These are phyloP conservation scores for Poecilus cupreus DNA, from an alignment of 2,888 invertebrate species.

Conservation along the genomic window DNA sequence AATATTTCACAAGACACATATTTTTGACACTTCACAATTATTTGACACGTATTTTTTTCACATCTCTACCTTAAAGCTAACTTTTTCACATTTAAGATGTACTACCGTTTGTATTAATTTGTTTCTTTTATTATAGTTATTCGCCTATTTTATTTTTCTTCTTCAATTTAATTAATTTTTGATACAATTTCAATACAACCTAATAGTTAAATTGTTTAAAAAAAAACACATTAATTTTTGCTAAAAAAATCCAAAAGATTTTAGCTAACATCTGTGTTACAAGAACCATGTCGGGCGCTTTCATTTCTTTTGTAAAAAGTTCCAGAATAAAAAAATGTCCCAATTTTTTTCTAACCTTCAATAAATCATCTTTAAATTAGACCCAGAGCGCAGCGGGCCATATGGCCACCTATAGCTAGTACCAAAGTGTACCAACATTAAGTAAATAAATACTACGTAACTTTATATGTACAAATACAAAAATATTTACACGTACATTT, in stretches of 20 bases:
- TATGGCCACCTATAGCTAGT: background rate
- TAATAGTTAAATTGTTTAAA: too few relatives aligned
- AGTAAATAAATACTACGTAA: background rate
- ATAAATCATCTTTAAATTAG: slow-evolving; percentile 9
- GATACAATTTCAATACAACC: too few relatives aligned
- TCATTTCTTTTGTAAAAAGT: background rate
- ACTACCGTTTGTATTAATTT: too few relatives aligned
- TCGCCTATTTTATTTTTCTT: too few relatives aligned
- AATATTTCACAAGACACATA: too few relatives aligned
- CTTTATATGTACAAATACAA: background rate
- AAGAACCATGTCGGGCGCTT: background rate
- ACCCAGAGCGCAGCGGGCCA: too few relatives aligned
- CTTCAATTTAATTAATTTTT: too few relatives aligned
- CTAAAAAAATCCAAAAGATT: background rate
- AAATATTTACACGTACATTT: slow-evolving; percentile 2
- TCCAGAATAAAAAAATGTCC: background rate
- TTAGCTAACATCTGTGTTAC: background rate
- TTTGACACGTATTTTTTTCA: too few relatives aligned
- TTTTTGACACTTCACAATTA: too few relatives aligned
- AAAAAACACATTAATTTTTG: background rate
- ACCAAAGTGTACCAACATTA: background rate
- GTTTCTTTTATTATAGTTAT: too few relatives aligned
- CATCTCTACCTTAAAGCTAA: too few relatives aligned
- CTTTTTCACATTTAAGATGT: too few relatives aligned
- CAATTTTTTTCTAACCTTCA: background rate